Evolutionary conservation across 2,797 vertebrate species (phyloP).

Genomic region (Rachycentron canadum): DNA sequence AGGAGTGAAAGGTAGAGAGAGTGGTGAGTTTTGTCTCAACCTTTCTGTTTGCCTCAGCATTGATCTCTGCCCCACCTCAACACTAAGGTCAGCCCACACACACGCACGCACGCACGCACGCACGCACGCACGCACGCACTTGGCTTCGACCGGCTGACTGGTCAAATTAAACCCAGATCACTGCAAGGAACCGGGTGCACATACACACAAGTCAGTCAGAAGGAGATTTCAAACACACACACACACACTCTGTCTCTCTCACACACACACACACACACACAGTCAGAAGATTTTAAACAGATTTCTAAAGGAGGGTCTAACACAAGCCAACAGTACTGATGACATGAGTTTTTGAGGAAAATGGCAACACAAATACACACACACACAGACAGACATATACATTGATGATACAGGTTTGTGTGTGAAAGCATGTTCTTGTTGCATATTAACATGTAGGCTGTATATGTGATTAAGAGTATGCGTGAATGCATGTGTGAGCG

Average conservation of each 20-base stretch:
- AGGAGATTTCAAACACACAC: too few relatives aligned
- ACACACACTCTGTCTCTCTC: slow-evolving; percentile 34
- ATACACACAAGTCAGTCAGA: too few relatives aligned
- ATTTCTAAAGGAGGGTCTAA: slow-evolving; percentile 26
- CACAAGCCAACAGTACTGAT: neutral
- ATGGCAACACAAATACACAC: neutral
- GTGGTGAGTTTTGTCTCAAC: slow-evolving; percentile 61
- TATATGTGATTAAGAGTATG: neutral
- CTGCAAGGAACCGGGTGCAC: slow-evolving; percentile 62
- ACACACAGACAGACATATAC: slow-evolving; percentile 21
- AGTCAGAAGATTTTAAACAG: slow-evolving; percentile 19
- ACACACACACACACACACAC: slow-evolving; percentile 26
- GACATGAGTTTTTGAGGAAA: neutral
- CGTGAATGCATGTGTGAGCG: slow-evolving; percentile 27
- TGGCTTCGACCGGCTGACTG: slow-evolving; percentile 76
- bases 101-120: slow-evolving; percentile 35
- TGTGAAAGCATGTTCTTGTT: slow-evolving; percentile 17
- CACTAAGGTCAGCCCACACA: slow-evolving; percentile 65
- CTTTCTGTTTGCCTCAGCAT: slow-evolving; percentile 77
- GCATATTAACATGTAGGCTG: slow-evolving; percentile 2
- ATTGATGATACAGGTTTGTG: neutral
- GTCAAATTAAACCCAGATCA: slow-evolving; percentile 86
- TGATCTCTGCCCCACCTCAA: slow-evolving; percentile 77
- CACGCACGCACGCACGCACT: slow-evolving; percentile 57
- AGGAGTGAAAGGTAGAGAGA: slow-evolving; percentile 48